A percentile compares a stretch with the other conserved stretches of the same genome.
Evolutionary conservation across 2,113 vertebrate species (phyloP).

Genomic region (Cinclus mexicanus): DNA sequence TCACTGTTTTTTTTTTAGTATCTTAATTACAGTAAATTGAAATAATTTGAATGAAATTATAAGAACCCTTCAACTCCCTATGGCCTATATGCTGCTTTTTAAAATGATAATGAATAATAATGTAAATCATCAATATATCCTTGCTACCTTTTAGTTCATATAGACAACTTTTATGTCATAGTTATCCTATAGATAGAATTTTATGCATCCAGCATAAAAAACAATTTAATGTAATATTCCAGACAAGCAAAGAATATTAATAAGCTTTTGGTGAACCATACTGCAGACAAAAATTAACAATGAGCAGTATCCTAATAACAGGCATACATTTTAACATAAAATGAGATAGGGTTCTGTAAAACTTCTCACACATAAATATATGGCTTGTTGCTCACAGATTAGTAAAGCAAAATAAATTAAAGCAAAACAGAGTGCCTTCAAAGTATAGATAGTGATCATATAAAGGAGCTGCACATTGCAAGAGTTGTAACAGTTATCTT

Average conservation of each 20-base stretch:
- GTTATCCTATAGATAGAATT: conserved; percentile 49
- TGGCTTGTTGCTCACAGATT: not conserved
- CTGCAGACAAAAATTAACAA: conserved; percentile 49
- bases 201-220: not conserved
- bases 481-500: not conserved
- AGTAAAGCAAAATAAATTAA: not conserved
- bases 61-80: conserved; percentile 52
- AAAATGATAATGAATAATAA: conserved; percentile 65
- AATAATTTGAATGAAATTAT: conserved; percentile 70
- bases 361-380: not conserved
- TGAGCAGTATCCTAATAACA: conserved; percentile 18
- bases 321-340: not conserved
- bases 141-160: conserved; percentile 29
- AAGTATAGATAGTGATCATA: not conserved
- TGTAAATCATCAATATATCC: conserved; percentile 66
- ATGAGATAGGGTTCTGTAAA: not conserved
- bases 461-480: not conserved
- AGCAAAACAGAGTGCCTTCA: not conserved
- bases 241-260: conserved; percentile 42
- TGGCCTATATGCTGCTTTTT: conserved; percentile 59
- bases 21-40: conserved; percentile 75
- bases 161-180: conserved; percentile 24
- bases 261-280: conserved; percentile 53
- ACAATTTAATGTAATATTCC: conserved; percentile 15
- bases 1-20: conserved; percentile 46